Conservation (phyloP, 1,140 invertebrate genomes). For the Muscidifurax raptorellus region DNA sequence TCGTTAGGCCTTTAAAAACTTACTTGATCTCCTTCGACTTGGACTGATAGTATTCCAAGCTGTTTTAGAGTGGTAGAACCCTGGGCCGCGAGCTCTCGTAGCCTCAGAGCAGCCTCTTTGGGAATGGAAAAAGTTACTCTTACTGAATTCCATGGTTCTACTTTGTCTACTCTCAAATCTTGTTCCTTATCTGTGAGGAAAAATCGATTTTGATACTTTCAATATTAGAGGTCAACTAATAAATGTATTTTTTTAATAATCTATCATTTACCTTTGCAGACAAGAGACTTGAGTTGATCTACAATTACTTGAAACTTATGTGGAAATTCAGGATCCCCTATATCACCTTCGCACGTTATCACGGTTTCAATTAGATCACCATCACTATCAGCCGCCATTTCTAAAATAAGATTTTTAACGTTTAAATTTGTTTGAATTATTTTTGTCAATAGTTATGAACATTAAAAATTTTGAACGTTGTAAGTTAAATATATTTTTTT, state of each 20-base stretch:
- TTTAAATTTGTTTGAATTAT: not conserved
- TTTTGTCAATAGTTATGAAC: not conserved
- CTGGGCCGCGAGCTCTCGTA: constrained; percentile 92
- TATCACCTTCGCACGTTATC: constrained; percentile 88
- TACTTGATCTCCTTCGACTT: constrained; percentile 96
- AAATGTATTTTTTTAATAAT: not conserved
- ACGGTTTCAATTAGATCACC: constrained; percentile 84
- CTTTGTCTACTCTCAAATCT: constrained; percentile 83
- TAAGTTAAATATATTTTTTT: not conserved
- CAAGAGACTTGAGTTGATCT: constrained; percentile 80
- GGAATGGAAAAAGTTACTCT: constrained; percentile 97
- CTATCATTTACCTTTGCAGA: constrained; percentile 79
- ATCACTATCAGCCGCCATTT: constrained; percentile 86
- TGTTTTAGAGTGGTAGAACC: constrained; percentile 90
- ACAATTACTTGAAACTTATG: constrained; percentile 82
- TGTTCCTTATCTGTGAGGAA: constrained; percentile 74
- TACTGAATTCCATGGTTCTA: constrained; percentile 99
- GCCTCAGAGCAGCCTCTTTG: constrained; percentile 91
- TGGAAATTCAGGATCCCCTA: constrained; percentile 85
- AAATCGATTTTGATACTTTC: constrained; percentile 47
- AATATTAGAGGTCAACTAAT: not conserved
- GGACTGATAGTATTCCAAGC: constrained; percentile 95
- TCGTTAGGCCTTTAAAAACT: not conserved
- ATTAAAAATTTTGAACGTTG: not conserved
- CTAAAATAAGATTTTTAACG: constrained; percentile 59